Base-by-base conservation (phyloP, 2,113 vertebrate species). In the Bubo bubo region DNA sequence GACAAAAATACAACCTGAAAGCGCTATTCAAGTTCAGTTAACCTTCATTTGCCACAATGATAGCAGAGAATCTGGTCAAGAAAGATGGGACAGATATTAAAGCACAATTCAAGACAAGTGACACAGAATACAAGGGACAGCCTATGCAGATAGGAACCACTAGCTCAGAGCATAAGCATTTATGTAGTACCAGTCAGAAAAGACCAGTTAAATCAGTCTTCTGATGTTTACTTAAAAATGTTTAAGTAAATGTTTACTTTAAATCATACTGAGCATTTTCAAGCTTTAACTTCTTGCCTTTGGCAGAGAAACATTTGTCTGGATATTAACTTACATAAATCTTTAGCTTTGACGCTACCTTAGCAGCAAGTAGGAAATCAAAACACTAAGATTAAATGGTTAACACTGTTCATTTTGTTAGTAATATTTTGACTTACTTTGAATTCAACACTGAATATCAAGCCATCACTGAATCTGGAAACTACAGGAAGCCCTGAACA, bases 121-220 rank as follows among this genome's bases (percentile, higher is more conserved):
- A 37, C 15, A 73, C 5, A 64, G 66, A 90, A 59, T 4, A 7
- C 21, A 66, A 50, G 13, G 26, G 32, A 63, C 13, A 82, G 15
- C 28, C 41, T 12, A 16, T 0, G 0, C 18, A 66, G 52, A 19
- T 4, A 73, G 28, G 14, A 84, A 20, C 14, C 0, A 4, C 30
- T 24, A 55, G 59, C 28, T 75, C 41, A 58, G 22, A 81, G 45
- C 9, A 6, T 13, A 35, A 37, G 32, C 12, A 27, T 34, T 62
- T 60, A 41, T 5, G 20, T 11, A 60, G 24, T 4, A 34, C 12
- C 35, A 87, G 30, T 17, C 68, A 81, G 64, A 75, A 81, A 32
- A 23, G 10, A 60, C 11, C 64, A 72, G 39, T 28, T 47, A 21
- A 5, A 76, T 52, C 55, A 55, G 22, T 21, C 17, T 74, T 76